These are phyloP conservation scores for Rutpela maculata DNA, from an alignment of 2,888 invertebrate species.

Conservation along the genomic window DNA sequence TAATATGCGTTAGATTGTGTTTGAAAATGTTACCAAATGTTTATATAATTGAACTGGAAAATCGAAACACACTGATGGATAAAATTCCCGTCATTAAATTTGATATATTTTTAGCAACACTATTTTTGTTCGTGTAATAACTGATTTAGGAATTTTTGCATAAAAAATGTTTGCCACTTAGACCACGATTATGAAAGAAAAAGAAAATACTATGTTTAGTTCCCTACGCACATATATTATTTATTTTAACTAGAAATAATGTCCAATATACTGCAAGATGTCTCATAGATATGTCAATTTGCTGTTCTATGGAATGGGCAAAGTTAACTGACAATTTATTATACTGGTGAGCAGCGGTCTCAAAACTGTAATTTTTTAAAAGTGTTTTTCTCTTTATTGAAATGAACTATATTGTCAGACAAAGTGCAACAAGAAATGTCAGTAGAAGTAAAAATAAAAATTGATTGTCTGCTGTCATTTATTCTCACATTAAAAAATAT, in stretches of 20 bases:
- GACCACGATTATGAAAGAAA: not conserved
- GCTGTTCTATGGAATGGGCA: not conserved
- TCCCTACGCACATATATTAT: not conserved
- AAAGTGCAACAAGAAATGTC: too few species aligned
- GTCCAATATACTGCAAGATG: not conserved
- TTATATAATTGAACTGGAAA: not conserved
- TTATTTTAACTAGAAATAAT: conserved; percentile 1
- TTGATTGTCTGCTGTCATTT: too few species aligned
- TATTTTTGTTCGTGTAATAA: not conserved
- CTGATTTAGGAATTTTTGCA: not conserved
- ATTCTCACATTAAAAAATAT: too few species aligned
- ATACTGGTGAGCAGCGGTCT: not conserved
- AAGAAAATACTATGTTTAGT: not conserved
- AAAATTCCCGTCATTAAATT: not conserved
- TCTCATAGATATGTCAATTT: not conserved
- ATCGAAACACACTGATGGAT: not conserved
- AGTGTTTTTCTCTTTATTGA: too few species aligned
- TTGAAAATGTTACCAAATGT: not conserved
- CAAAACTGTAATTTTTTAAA: not conserved
- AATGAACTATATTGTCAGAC: too few species aligned
- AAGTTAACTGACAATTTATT: not conserved
- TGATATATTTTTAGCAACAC: not conserved
- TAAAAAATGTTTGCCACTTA: not conserved
- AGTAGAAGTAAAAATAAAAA: too few species aligned
- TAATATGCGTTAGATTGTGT: not conserved